These are phyloP conservation scores for Etheostoma spectabile DNA, from an alignment of 2,113 vertebrate genomes.

Conservation along the genomic window DNA sequence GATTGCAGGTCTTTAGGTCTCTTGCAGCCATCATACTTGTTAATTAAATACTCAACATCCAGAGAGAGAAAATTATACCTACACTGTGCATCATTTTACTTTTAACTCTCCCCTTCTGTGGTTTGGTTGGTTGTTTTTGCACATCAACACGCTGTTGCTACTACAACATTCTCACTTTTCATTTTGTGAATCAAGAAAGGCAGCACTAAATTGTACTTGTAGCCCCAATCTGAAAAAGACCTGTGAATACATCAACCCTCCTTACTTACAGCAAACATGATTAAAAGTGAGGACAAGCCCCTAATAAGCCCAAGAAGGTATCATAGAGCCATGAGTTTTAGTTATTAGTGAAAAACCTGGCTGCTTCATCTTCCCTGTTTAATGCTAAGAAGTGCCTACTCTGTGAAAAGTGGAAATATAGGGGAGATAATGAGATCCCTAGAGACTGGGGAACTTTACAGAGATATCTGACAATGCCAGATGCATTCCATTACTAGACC, in stretches of 20 bases:
- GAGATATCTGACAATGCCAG: slow-evolving; percentile 76
- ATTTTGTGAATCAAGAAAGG: slow-evolving; percentile 34
- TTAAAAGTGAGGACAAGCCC: slow-evolving; percentile 71
- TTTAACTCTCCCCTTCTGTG: slow-evolving; percentile 24
- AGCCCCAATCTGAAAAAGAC: slow-evolving; percentile 39
- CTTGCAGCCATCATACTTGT: slow-evolving; percentile 66
- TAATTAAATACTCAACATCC: slow-evolving; percentile 79
- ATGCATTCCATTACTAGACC: slow-evolving; percentile 74
- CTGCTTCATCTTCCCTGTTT: slow-evolving; percentile 75
- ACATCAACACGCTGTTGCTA: slow-evolving; percentile 22
- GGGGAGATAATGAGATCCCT: slow-evolving; percentile 85
- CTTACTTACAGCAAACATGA: slow-evolving; percentile 63
- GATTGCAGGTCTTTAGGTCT: slow-evolving; percentile 75
- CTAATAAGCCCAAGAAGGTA: slow-evolving; percentile 77
- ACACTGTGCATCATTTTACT: slow-evolving; percentile 33
- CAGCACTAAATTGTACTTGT: slow-evolving; percentile 48
- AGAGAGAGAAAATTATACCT: slow-evolving; percentile 58
- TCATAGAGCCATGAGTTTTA: slow-evolving; percentile 64
- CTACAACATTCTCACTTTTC: slow-evolving; percentile 49
- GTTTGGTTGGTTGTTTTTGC: slow-evolving; percentile 3
- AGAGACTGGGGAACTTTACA: slow-evolving; percentile 78
- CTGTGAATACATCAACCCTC: slow-evolving; percentile 65
- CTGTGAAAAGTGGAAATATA: slow-evolving; percentile 80
- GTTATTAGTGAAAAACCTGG: slow-evolving; percentile 75
- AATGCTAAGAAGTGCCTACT: slow-evolving; percentile 82